These are phyloP conservation scores for Sebastes goodei DNA, from an alignment of 2,797 vertebrate genomes.

Conservation along the genomic window DNA sequence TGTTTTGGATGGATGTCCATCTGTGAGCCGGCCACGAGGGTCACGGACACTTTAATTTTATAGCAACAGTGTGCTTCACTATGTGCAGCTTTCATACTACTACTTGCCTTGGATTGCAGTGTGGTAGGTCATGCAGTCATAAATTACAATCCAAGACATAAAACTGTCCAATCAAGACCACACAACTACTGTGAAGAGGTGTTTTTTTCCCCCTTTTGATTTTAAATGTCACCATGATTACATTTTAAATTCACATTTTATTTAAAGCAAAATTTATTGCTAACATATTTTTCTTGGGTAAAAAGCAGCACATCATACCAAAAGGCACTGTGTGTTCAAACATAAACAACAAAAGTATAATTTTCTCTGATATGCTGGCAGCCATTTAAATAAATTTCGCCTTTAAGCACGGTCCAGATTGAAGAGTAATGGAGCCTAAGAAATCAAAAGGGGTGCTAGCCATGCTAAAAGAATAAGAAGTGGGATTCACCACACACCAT, in stretches of 20 bases:
- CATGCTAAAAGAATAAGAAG: slow-evolving; percentile 66
- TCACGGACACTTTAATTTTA: slow-evolving; percentile 60
- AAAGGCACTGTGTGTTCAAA: neutral
- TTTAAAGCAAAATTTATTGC: neutral
- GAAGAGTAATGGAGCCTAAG: slow-evolving; percentile 74
- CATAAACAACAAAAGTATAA: slow-evolving; percentile 12
- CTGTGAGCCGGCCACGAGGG: slow-evolving; percentile 39
- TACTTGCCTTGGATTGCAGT: slow-evolving; percentile 35
- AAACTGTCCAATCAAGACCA: slow-evolving; percentile 52
- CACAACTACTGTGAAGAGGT: neutral
- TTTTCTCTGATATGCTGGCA: slow-evolving; percentile 36
- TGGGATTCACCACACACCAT: slow-evolving; percentile 69
- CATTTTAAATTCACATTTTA: slow-evolving; percentile 14
- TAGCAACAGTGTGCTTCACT: slow-evolving; percentile 29
- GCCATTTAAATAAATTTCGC: slow-evolving; percentile 39
- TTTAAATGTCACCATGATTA: slow-evolving; percentile 16
- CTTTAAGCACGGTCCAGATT: slow-evolving; percentile 62
- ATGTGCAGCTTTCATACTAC: slow-evolving; percentile 19
- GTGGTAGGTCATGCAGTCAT: slow-evolving; percentile 31
- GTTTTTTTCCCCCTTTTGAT: neutral
- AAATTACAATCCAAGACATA: slow-evolving; percentile 55
- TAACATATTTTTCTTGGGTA: neutral
- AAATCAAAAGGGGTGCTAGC: slow-evolving; percentile 63
- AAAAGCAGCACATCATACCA: neutral
- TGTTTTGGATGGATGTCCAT: slow-evolving; percentile 58